Evolutionary conservation across 2,797 vertebrate species (phyloP), one percentile per base, ranked within the genome.

Genomic region (Macropodus opercularis): DNA sequence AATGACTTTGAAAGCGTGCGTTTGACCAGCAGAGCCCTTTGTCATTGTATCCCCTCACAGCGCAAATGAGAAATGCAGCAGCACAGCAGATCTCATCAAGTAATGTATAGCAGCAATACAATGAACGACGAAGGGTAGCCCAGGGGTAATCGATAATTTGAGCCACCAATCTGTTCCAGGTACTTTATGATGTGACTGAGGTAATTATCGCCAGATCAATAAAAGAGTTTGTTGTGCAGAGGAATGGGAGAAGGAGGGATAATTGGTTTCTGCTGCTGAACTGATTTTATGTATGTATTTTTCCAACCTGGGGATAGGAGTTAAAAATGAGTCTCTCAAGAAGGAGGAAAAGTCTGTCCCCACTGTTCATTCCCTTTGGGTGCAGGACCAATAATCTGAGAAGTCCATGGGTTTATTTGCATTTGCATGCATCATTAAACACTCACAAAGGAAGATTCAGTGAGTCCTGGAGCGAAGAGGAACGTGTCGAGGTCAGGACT

Each of bases 141-240:
- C 79, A 47, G 79, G 81, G 87, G 76, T 84, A 85, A 92, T 92
- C 91, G 35, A 93, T 93, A 90, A 87, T 85, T 86, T 87, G 85
- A 91, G 85, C 83, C 85, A 90, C 90, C 90, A 92, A 92, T 92
- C 90, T 90, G 87, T 88, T 91, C 86, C 88, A 89, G 86, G 90
- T 90, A 87, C 87, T 92, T 92, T 91, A 92, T 92, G 91, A 92
- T 91, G 87, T 89, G 89, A 92, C 90, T 89, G 81, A 89, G 88
- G 87, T 92, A 92, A 93, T 93, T 92, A 93, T 92, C 86, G 84
- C 80, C 73, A 41, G 84, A 91, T 93, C 91, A 83, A 93, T 93
- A 81, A 86, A 88, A 91, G 66, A 85, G 87, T 90, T 91, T 91
- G 89, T 90, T 91, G 84, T 87, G 85, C 69, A 77, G 79, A 86